A percentile compares a stretch with the other conserved stretches of the same genome.
Evolutionary conservation across 1,140 invertebrate genomes (phyloP).

Genomic region (Trachymyrmex septentrionalis): DNA sequence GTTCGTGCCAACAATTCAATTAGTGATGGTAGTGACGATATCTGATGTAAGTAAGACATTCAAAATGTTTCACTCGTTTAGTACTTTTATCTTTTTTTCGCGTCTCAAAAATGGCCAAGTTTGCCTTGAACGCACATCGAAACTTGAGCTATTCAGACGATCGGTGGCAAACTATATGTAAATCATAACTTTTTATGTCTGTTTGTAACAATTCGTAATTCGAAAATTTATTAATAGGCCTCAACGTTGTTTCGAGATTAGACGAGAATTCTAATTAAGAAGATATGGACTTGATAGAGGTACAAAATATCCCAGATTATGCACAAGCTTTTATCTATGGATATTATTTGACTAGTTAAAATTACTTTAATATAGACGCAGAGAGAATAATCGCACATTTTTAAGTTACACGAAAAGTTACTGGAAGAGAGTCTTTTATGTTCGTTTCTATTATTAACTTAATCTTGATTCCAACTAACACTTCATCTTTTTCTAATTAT

Average conservation of each 20-base stretch:
- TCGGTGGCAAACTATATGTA: slow-evolving; percentile 7
- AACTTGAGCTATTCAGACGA: slow-evolving; percentile 7
- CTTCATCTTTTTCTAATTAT: too few relatives aligned
- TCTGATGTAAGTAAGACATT: neutral
- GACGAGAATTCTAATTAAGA: neutral
- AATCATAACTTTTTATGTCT: slow-evolving; percentile 33
- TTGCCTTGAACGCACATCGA: slow-evolving; percentile 53
- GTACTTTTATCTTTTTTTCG: slow-evolving; percentile 15
- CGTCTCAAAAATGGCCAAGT: slow-evolving; percentile 1
- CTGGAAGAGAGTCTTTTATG: neutral
- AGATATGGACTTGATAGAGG: neutral
- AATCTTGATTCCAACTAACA: too few relatives aligned
- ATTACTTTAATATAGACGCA: neutral
- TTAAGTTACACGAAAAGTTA: neutral
- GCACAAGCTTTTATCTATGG: neutral
- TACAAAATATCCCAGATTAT: neutral
- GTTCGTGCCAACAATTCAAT: slow-evolving; percentile 11
- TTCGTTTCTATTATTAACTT: too few relatives aligned
- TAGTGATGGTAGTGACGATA: neutral
- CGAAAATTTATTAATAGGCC: neutral
- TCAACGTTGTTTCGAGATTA: neutral
- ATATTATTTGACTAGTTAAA: neutral
- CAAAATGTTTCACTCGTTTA: slow-evolving; percentile 21
- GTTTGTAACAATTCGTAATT: slow-evolving; percentile 28
- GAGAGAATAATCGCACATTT: neutral